These are phyloP conservation scores for Pachymerium ferrugineum DNA, from an alignment of 2,888 invertebrate genomes.

Conservation along the genomic window DNA sequence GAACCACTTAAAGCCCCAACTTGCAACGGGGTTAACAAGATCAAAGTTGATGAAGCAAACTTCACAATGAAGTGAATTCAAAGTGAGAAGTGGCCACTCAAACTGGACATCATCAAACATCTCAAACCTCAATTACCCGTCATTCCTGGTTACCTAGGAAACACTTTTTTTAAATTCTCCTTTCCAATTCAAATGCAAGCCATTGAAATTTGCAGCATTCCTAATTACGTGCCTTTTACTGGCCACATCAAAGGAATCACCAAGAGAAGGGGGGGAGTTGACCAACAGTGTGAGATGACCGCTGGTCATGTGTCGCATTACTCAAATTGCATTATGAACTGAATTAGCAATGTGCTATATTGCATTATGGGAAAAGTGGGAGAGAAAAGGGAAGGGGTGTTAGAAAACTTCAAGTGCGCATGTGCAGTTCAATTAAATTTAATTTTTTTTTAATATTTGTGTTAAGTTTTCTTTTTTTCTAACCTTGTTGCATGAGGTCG, in stretches of 20 bases:
- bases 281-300: slow-evolving; percentile 13
- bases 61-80: not conserved
- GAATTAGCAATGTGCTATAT: not conserved
- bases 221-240: slow-evolving; percentile 4
- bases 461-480: not conserved
- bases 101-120: not conserved
- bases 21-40: not conserved
- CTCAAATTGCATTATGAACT: not conserved
- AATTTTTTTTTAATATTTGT: not conserved
- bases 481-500: not conserved
- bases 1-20: not conserved
- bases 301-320: slow-evolving; percentile 13
- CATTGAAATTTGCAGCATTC: not conserved
- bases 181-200: not conserved
- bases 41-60: no score
- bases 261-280: not conserved
- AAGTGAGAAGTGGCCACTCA: not conserved
- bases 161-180: not conserved
- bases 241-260: not conserved
- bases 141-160: not conserved
- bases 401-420: no score
- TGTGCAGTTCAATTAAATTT: no score
- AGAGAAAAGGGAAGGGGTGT: no score
- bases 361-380: not conserved
- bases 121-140: not conserved